Percentiles rank a stretch among this genome's conserved stretches.
These are phyloP conservation scores for Masticophis lateralis DNA, from an alignment of 2,797 vertebrate genomes.

Conservation along the genomic window DNA sequence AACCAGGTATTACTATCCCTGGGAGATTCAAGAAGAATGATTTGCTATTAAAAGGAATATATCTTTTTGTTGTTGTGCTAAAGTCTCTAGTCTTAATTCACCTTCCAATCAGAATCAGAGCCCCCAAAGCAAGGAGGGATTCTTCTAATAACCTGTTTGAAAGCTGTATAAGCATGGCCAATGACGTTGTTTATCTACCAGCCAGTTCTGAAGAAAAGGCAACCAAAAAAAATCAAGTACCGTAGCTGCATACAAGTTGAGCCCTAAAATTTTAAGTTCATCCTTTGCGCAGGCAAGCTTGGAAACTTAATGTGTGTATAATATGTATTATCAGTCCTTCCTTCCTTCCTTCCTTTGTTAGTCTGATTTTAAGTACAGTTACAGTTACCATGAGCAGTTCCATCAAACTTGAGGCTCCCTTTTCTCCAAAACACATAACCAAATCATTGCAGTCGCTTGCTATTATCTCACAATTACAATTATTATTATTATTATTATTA, in stretches of 20 bases:
- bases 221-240: not conserved
- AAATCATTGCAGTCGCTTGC: not conserved
- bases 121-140: not conserved
- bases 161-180: not conserved
- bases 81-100: not conserved
- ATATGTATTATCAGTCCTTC: not conserved
- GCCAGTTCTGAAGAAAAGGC: not conserved
- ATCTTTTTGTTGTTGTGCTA: no score
- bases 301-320: not conserved
- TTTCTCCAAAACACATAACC: not conserved
- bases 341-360: not conserved
- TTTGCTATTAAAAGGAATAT: not conserved
- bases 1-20: not conserved
- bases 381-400: not conserved
- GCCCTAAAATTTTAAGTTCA: not conserved
- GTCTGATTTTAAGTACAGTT: not conserved
- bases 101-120: not conserved
- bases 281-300: not conserved
- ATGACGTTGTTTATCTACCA: not conserved
- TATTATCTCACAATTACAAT: not conserved
- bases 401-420: not conserved
- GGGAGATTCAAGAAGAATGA: not conserved
- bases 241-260: not conserved
- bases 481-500: no score
- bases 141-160: not conserved